Conservation (phyloP, 2,888 invertebrate species). For the Idaea aversata region DNA sequence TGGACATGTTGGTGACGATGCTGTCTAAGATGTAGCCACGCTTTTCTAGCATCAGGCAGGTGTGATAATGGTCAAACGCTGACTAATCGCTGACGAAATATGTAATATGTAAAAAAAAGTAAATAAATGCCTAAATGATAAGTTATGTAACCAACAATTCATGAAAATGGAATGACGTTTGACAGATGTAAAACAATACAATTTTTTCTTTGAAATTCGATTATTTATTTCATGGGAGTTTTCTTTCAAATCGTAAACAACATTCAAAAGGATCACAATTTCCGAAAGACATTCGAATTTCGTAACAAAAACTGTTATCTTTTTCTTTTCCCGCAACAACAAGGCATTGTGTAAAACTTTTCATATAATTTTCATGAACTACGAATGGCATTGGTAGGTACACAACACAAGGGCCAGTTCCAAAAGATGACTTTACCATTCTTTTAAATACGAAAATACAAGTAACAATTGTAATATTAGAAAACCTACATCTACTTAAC, state of each 20-base stretch:
- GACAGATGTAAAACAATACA: too few relatives aligned
- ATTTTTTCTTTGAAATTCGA: too few relatives aligned
- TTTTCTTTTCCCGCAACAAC: neutral
- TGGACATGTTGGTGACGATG: too few relatives aligned
- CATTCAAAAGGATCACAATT: neutral
- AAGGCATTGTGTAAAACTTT: neutral
- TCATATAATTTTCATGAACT: constrained; percentile 1
- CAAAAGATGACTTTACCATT: neutral
- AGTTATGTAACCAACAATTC: too few relatives aligned
- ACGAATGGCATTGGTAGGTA: neutral
- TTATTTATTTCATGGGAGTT: neutral
- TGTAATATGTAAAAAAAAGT: too few relatives aligned
- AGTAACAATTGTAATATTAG: neutral
- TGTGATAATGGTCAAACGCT: too few relatives aligned
- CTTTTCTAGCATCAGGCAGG: too few relatives aligned
- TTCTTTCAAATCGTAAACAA: neutral
- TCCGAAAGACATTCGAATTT: neutral
- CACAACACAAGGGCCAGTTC: neutral
- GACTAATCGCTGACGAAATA: too few relatives aligned
- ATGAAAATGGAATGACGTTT: too few relatives aligned
- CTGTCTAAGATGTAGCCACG: too few relatives aligned
- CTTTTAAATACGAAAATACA: neutral
- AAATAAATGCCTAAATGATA: too few relatives aligned
- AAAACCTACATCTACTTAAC: too few relatives aligned
- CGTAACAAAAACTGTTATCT: neutral